These are phyloP conservation scores for Seriola dumerili DNA, from an alignment of 2,113 vertebrate genomes.

Conservation along the genomic window DNA sequence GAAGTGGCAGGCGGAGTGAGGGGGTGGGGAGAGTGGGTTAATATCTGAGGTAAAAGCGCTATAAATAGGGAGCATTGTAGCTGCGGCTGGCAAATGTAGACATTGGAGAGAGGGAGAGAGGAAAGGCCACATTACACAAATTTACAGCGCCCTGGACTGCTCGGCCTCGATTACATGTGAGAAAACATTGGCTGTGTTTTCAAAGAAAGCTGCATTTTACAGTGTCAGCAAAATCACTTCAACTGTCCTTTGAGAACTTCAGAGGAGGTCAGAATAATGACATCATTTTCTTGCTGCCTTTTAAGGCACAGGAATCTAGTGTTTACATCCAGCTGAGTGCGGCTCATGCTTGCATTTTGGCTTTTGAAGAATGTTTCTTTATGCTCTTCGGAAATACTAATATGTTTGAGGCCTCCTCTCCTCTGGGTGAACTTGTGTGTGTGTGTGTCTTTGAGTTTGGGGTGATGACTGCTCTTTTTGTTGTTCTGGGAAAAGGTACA, in stretches of 20 bases:
- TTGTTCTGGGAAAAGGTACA: background rate
- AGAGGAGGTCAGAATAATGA: slow-evolving; percentile 34
- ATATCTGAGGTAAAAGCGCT: slow-evolving; percentile 79
- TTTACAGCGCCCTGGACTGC: slow-evolving; percentile 50
- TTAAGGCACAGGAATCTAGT: slow-evolving; percentile 1
- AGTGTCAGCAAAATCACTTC: slow-evolving; percentile 58
- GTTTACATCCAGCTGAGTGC: slow-evolving; percentile 16
- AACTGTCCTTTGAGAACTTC: slow-evolving; percentile 26
- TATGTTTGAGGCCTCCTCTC: background rate
- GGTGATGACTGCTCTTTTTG: background rate
- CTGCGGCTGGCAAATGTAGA: slow-evolving; percentile 58
- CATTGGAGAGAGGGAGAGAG: slow-evolving; percentile 57
- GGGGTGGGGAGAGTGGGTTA: slow-evolving; percentile 73
- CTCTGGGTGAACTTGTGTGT: background rate
- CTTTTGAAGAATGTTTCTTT: background rate
- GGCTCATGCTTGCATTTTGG: slow-evolving; percentile 1
- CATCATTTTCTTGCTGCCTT: slow-evolving; percentile 32
- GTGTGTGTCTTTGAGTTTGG: background rate
- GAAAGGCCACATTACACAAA: slow-evolving; percentile 62
- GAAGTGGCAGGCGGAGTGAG: slow-evolving; percentile 67
- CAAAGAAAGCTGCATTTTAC: slow-evolving; percentile 51
- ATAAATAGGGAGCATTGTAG: slow-evolving; percentile 84
- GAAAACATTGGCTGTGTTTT: slow-evolving; percentile 70
- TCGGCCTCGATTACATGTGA: slow-evolving; percentile 57
- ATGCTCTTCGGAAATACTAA: background rate